These are phyloP conservation scores for Pelusios castaneus DNA, from an alignment of 2,113 vertebrate genomes.

Conservation along the genomic window DNA sequence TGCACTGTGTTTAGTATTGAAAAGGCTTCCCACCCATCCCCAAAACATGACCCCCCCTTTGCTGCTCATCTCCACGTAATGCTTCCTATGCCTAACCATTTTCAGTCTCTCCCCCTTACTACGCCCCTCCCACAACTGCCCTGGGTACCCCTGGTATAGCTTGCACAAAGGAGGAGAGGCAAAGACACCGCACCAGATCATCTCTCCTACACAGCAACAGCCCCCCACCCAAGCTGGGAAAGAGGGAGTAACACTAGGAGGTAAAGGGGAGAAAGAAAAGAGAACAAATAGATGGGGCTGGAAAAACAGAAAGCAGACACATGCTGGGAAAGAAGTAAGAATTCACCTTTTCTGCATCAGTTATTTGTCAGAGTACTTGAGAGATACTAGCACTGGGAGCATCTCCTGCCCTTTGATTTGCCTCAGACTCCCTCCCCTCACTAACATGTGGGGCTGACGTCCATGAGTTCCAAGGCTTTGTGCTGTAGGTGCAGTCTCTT, in stretches of 20 bases:
- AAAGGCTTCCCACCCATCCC: not conserved
- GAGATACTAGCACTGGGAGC: not conserved
- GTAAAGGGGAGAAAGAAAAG: not conserved
- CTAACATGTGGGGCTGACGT: not conserved
- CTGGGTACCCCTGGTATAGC: not conserved
- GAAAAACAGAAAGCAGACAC: not conserved
- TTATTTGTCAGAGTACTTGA: not conserved
- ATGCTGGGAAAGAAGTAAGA: not conserved
- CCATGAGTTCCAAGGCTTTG: not conserved
- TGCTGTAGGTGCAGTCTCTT: not conserved
- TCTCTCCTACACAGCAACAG: not conserved
- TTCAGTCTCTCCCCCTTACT: not conserved
- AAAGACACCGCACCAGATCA: not conserved
- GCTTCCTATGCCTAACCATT: slow-evolving; percentile 17
- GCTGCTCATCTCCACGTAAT: not conserved
- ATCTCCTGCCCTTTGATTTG: not conserved
- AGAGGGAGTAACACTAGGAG: not conserved
- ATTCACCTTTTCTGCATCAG: not conserved
- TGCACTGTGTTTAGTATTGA: not conserved
- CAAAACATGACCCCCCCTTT: not conserved
- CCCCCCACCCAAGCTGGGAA: not conserved
- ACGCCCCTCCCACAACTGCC: not conserved
- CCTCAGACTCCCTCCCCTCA: not conserved
- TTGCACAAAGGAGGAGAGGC: not conserved
- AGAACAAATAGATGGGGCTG: not conserved